These are phyloP conservation scores for Protophormia terraenovae DNA, from an alignment of 2,888 invertebrate species.

Conservation along the genomic window DNA sequence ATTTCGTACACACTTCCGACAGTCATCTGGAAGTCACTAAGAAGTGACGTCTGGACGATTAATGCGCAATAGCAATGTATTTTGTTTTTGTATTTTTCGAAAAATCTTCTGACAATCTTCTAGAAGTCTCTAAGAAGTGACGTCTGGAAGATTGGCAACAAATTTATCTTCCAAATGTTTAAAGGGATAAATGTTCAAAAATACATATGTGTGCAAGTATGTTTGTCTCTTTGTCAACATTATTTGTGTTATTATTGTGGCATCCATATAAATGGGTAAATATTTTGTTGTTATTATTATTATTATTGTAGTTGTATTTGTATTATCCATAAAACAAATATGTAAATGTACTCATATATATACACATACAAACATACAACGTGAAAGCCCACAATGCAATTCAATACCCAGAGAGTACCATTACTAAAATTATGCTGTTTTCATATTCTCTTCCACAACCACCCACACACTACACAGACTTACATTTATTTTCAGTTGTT, in stretches of 20 bases:
- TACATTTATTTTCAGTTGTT: neutral
- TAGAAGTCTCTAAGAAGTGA: too few relatives aligned
- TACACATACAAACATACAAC: neutral
- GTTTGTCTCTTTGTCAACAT: conserved; percentile 6
- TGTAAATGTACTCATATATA: conserved; percentile 15
- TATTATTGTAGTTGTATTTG: conserved; percentile 37
- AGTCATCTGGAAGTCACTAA: too few relatives aligned
- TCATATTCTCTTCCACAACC: neutral
- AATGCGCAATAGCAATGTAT: too few relatives aligned
- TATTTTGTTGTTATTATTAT: conserved; percentile 16
- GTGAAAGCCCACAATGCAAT: neutral
- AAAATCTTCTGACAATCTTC: too few relatives aligned
- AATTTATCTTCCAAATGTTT: too few relatives aligned
- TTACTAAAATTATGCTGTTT: neutral
- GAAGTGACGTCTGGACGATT: too few relatives aligned
- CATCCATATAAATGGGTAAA: conserved; percentile 54
- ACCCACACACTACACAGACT: neutral
- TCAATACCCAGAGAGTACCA: neutral
- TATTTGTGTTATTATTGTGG: conserved; percentile 47
- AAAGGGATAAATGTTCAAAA: too few relatives aligned
- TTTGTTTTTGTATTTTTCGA: too few relatives aligned
- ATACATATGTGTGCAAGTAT: neutral
- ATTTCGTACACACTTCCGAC: too few relatives aligned
- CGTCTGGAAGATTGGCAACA: too few relatives aligned
- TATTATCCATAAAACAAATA: conserved; percentile 52